Evolutionary conservation across 2,797 vertebrate genomes (phyloP).

Genomic region (Basileuterus tristriatus): DNA sequence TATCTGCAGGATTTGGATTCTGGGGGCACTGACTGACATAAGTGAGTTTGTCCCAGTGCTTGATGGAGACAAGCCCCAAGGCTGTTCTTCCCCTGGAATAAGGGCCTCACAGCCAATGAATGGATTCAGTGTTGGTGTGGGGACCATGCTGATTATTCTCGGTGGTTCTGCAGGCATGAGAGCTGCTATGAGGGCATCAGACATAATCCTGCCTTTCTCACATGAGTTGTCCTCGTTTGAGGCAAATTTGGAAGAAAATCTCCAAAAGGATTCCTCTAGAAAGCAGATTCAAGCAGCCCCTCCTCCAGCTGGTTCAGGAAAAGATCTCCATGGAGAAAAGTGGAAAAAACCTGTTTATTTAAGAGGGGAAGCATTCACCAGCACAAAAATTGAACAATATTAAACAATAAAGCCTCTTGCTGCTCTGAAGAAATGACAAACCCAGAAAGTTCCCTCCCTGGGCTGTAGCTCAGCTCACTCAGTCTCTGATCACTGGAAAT

Average conservation of each 20-base stretch:
- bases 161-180: background rate
- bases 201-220: background rate
- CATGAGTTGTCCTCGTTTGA: fast-evolving
- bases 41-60: background rate
- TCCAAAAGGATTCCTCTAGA: background rate
- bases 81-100: background rate
- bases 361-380: background rate
- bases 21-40: fast-evolving
- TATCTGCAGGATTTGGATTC: background rate
- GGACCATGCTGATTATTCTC: background rate
- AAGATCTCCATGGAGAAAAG: background rate
- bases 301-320: background rate
- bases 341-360: background rate
- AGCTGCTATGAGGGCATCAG: background rate
- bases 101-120: background rate
- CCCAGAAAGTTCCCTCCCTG: fast-evolving
- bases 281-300: background rate
- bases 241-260: background rate
- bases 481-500: background rate
- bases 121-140: background rate
- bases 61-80: background rate
- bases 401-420: background rate
- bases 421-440: background rate
- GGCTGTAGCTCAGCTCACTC: background rate
- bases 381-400: background rate